Conservation (phyloP, 2,888 invertebrate genomes). For the Amblyteles armatorius region DNA sequence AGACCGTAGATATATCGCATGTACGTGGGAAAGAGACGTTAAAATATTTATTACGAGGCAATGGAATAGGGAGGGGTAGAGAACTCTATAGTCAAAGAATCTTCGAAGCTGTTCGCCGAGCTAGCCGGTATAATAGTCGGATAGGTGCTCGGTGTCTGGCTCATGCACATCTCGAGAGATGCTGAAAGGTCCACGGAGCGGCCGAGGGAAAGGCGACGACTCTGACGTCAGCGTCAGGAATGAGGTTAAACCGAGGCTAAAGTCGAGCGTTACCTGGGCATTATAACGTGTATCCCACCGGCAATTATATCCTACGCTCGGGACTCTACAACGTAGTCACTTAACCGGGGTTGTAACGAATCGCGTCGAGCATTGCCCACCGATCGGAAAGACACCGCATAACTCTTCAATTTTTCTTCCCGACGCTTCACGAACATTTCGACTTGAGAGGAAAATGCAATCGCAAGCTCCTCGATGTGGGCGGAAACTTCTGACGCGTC, state of each 20-base stretch:
- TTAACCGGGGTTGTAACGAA: slow-evolving; percentile 19
- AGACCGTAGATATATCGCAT: not conserved
- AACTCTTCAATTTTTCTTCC: slow-evolving; percentile 14
- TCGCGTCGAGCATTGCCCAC: slow-evolving; percentile 15
- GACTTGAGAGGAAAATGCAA: not conserved
- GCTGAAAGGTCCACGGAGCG: slow-evolving; percentile 76
- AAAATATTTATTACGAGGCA: slow-evolving; percentile 51
- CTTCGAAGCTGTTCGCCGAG: slow-evolving; percentile 18
- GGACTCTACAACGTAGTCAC: slow-evolving; percentile 43
- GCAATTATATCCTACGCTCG: slow-evolving; percentile 48
- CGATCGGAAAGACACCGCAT: slow-evolving; percentile 1
- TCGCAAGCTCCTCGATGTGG: not conserved
- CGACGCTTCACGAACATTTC: not conserved
- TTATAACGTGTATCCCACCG: slow-evolving; percentile 54
- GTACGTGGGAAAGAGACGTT: slow-evolving; percentile 65
- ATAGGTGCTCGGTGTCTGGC: slow-evolving; percentile 72
- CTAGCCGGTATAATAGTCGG: slow-evolving; percentile 71
- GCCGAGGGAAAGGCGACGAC: slow-evolving; percentile 78
- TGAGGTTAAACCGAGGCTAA: slow-evolving; percentile 81
- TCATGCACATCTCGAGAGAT: slow-evolving; percentile 78
- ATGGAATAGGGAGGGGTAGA: not conserved
- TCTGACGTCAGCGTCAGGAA: slow-evolving; percentile 82
- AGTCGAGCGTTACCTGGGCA: slow-evolving; percentile 71
- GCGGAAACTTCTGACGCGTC: no score
- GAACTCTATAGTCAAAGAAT: slow-evolving; percentile 39